These are phyloP conservation scores for Euphydryas editha DNA, from an alignment of 2,888 invertebrate species.

Conservation along the genomic window DNA sequence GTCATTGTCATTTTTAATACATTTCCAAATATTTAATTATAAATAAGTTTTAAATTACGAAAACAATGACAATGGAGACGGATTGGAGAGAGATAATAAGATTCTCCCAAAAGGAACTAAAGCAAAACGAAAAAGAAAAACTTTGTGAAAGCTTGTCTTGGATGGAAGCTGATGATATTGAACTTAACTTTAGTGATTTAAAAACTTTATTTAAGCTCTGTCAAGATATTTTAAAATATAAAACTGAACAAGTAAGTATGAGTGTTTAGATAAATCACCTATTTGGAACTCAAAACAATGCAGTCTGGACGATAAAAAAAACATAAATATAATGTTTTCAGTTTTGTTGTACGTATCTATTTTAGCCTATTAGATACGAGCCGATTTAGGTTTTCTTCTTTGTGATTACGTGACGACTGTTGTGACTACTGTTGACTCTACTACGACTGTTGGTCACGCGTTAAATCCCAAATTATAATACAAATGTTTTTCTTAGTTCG, in stretches of 20 bases:
- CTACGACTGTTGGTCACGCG: too few relatives aligned
- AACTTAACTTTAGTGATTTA: constrained; percentile 81
- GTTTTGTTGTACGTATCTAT: too few relatives aligned
- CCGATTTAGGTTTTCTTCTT: too few relatives aligned
- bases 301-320: too few relatives aligned
- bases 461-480: too few relatives aligned
- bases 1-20: background rate
- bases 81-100: constrained; percentile 85
- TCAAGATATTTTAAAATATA: constrained; percentile 87
- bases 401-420: too few relatives aligned
- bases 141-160: constrained; percentile 85
- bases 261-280: background rate
- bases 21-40: background rate
- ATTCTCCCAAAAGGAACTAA: constrained; percentile 80
- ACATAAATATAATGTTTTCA: too few relatives aligned
- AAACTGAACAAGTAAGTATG: constrained; percentile 85
- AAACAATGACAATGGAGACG: constrained; percentile 68
- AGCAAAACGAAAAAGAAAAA: constrained; percentile 85
- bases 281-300: background rate
- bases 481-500: too few relatives aligned
- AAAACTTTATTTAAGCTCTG: constrained; percentile 83
- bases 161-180: constrained; percentile 84
- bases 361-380: too few relatives aligned
- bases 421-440: too few relatives aligned
- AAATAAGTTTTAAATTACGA: background rate